Percentiles rank a stretch among this genome's conserved stretches.
These are phyloP conservation scores for Gryon sp. DNA, from an alignment of 1,140 invertebrate species.

Conservation along the genomic window DNA sequence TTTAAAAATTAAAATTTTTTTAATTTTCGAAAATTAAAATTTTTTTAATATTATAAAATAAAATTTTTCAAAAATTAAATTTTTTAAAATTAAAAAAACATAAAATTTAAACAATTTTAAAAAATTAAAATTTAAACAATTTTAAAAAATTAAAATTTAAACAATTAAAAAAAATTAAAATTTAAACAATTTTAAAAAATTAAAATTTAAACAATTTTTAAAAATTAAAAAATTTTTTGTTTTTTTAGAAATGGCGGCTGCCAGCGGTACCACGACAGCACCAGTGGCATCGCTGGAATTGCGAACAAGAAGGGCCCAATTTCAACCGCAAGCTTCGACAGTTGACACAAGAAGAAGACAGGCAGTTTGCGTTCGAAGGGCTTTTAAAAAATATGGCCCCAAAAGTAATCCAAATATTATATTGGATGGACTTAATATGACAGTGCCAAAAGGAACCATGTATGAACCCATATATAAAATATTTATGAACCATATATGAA, in stretches of 20 bases:
- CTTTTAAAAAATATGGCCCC: conserved; percentile 91
- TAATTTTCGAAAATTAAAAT: too few species aligned
- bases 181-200: too few species aligned
- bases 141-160: too few species aligned
- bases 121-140: too few species aligned
- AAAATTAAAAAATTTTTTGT: conserved; percentile 14
- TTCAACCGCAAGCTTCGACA: conserved; percentile 84
- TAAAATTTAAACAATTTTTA: too few species aligned
- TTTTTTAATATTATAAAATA: too few species aligned
- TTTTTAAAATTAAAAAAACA: too few species aligned
- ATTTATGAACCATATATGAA: not conserved
- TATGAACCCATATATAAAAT: conserved; percentile 78
- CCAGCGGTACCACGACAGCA: conserved; percentile 47
- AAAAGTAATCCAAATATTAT: conserved; percentile 91
- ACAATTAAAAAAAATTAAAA: too few species aligned
- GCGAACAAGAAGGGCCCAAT: conserved; percentile 75
- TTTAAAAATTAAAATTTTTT: too few species aligned
- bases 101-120: too few species aligned
- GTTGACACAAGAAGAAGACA: conserved; percentile 86
- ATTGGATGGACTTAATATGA: conserved; percentile 92
- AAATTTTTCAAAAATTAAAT: too few species aligned
- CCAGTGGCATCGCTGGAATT: conserved; percentile 71
- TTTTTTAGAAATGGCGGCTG: conserved; percentile 66
- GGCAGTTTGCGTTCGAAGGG: conserved; percentile 89
- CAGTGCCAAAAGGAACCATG: conserved; percentile 94